Percentiles rank a stretch among this genome's conserved stretches.
Conservation (phyloP, 2,113 vertebrate genomes). For the zebrafish (Danio rerio) region DNA sequence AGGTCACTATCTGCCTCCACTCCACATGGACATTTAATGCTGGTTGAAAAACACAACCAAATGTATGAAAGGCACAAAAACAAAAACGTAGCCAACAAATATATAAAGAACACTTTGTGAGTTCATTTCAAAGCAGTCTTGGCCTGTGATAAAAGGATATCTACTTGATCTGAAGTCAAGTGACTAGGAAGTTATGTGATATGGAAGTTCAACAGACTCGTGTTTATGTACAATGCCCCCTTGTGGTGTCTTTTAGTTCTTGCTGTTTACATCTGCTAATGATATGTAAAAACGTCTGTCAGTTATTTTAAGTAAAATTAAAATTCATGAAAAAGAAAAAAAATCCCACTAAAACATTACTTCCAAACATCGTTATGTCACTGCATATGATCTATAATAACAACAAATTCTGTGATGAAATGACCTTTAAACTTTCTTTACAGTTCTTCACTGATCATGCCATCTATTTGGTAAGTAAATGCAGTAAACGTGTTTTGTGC, state of each 20-base stretch:
- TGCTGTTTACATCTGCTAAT: not conserved
- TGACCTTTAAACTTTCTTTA: too few species aligned
- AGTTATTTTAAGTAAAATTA: too few species aligned
- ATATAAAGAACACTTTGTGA: slow-evolving; percentile 54
- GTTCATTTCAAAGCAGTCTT: slow-evolving; percentile 45
- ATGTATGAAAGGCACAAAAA: slow-evolving; percentile 50
- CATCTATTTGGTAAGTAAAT: too few species aligned
- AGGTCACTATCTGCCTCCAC: slow-evolving; percentile 38
- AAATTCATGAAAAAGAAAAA: too few species aligned
- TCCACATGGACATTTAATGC: slow-evolving; percentile 24
- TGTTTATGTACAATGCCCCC: slow-evolving; percentile 32
- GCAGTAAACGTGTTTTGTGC: too few species aligned
- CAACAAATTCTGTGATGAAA: too few species aligned
- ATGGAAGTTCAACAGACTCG: not conserved
- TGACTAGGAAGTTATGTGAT: slow-evolving; percentile 10
- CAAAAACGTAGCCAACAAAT: slow-evolving; percentile 51
- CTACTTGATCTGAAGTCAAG: slow-evolving; percentile 43
- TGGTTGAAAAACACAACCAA: slow-evolving; percentile 37
- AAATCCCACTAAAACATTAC: too few species aligned
- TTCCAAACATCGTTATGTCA: too few species aligned
- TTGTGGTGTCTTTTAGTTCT: not conserved
- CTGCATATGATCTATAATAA: too few species aligned
- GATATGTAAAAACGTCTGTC: too few species aligned
- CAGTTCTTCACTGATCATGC: too few species aligned
- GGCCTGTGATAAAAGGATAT: slow-evolving; percentile 50